These are phyloP conservation scores for Catalaphyllia jardinei DNA, from an alignment of 64 coral and sea anemone genomes.

Conservation along the genomic window DNA sequence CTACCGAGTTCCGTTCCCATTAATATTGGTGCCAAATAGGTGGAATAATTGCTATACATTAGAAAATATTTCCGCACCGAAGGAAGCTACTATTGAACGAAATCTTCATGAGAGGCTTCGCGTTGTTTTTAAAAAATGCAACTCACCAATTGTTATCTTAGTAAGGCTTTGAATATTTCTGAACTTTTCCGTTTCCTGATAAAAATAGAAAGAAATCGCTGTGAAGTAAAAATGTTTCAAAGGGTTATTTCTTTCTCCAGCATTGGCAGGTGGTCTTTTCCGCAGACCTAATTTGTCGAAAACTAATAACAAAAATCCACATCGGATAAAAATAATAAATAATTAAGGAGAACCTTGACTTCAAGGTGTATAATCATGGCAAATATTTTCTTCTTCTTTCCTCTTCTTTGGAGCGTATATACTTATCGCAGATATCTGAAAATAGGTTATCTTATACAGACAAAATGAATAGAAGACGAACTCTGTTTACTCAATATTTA, in stretches of 20 bases:
- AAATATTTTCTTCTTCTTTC: not conserved
- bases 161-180: no score
- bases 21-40: no score
- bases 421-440: not conserved
- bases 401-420: not conserved
- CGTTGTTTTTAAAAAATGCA: no score
- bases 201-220: not conserved
- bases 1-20: no score
- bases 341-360: not conserved
- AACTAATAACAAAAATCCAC: not conserved
- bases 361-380: not conserved
- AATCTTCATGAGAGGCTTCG: no score
- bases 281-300: not conserved
- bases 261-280: not conserved
- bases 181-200: no score
- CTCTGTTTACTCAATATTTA: conserved; percentile 19
- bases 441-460: not conserved
- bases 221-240: not conserved
- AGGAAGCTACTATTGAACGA: no score
- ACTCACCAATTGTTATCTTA: no score
- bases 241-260: not conserved
- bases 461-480: not conserved
- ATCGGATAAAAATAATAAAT: conserved; percentile 20
- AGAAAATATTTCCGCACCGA: no score
- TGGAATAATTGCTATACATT: no score